Evolutionary conservation across 2,888 invertebrate species (phyloP), one percentile per base, ranked within the genome.

Genomic region (Xestobium rufovillosum): DNA sequence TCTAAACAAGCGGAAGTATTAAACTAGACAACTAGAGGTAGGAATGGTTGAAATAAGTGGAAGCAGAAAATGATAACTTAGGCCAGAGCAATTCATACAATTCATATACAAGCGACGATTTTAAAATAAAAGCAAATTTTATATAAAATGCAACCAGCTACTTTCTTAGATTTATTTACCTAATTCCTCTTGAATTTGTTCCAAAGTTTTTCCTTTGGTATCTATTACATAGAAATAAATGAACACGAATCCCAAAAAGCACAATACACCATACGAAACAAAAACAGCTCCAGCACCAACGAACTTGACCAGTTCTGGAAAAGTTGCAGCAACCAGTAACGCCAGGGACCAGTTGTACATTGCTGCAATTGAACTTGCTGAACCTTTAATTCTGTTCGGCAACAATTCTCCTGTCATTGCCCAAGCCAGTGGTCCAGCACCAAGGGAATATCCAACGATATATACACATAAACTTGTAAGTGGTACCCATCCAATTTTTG

Each of bases 151-250:
- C n/a, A n/a, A n/a, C n/a, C n/a, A n/a, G n/a, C n/a, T n/a, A n/a
- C n/a, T n/a, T n/a, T n/a, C n/a, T n/a, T n/a, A n/a, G n/a, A n/a
- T 4, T n/a, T 12, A n/a, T 9, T 50, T 50, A 25, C 55, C 56
- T 10, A 70, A 49, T 49, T 66, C 65, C 3, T 47, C 43, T 44
- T 70, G 70, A 43, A 72, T 70, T 43, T 70, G 56, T 14, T 66
- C 66, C 13, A 70, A 45, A 2, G 67, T 61, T 51, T 70, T 71
- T 4, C 67, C 67, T 52, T 68, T 71, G 1, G 72, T 72, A 61
- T 79, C 79, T 3, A 76, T 67, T 10, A 78, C 63, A 43, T 61
- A 60, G 34, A 67, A 54, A 14, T 64, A 46, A 2, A 72, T 65
- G 55, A 73, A 76, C 14, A 68, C 38, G 3, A 68, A 52, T 26